Evolutionary conservation across 2,113 vertebrate species (phyloP), one percentile per base, ranked within the genome.

Genomic region (Pyrgilauda ruficollis): DNA sequence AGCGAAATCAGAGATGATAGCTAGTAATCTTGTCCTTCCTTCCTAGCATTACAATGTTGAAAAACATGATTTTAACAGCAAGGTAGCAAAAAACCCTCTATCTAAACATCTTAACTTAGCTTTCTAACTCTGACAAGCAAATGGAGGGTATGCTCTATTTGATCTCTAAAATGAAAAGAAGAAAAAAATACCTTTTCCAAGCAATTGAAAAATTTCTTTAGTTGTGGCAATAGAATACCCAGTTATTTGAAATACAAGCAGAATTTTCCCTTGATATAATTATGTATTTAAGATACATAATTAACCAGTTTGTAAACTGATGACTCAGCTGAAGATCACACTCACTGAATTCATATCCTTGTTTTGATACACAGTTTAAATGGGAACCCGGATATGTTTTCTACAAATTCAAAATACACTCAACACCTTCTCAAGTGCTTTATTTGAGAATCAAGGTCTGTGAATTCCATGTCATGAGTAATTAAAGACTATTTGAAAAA

Each of bases 1-100:
- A 78, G 68, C 10, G 43, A 94, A 95, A 89, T 91, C 56, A 64
- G 80, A 84, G 44, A 89, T 1, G 44, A 81, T 91, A 96, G 68
- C 91, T 81, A 68, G 68, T 64, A 94, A 95, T 97, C 91, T 92
- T 87, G 39, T 72, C 49, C 81, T 95, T 92, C 84, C 89, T 97
- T 93, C 58, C 84, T 72, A 75, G 64, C 64, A 89, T 89, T 91
- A 75, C 37, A 82, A 64, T 84, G 86, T 63, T 79, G 89, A 73
- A 92, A 92, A 96, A 67, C 30, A 64, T 41, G 3, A 64, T 81
- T 93, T 94, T 96, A 97, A 70, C 80, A 89, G 47, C 73, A 73
- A 92, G 61, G 58, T 72, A 76, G 56, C 26, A 96, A 92, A 95
- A 35, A 93, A 10, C 15, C 31, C 22, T 50, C 13, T 93, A 50